Evolutionary conservation across 2,888 invertebrate genomes (phyloP).

Genomic region (Theretra japonica): DNA sequence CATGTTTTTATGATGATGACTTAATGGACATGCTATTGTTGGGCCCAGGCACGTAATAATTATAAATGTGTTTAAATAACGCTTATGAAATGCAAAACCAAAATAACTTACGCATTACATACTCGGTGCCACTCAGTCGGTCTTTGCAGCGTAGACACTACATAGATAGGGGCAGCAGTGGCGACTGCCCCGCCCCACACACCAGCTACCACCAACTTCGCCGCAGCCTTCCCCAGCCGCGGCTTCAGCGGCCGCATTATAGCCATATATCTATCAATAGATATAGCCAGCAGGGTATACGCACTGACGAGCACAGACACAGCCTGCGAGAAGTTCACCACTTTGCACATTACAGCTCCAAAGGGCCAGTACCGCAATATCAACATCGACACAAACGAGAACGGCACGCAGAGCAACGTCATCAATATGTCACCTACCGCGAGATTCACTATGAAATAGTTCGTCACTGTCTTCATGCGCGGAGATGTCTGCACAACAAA

Average conservation of each 20-base stretch:
- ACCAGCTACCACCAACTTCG: constrained; percentile 87
- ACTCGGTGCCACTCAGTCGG: constrained; percentile 86
- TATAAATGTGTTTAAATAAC: no score
- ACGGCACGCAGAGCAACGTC: constrained; percentile 95
- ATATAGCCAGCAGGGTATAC: constrained; percentile 95
- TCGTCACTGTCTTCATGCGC: constrained; percentile 96
- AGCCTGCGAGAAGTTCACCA: constrained; percentile 93
- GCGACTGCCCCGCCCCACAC: constrained; percentile 91
- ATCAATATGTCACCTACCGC: constrained; percentile 96
- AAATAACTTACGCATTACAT: constrained; percentile 86
- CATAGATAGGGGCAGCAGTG: constrained; percentile 92
- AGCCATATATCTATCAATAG: constrained; percentile 95
- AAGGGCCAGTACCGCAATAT: constrained; percentile 95
- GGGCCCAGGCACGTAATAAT: no score
- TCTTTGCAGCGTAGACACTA: constrained; percentile 88
- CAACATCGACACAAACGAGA: constrained; percentile 92
- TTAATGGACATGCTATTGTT: no score
- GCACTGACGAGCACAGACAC: constrained; percentile 93
- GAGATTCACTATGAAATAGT: constrained; percentile 95
- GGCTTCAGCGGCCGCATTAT: constrained; percentile 95
- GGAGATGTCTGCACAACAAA: constrained; percentile 93
- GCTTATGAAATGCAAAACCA: not conserved
- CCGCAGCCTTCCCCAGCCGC: constrained; percentile 89
- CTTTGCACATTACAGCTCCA: constrained; percentile 91
- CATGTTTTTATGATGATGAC: no score